Evolutionary conservation across 1,140 invertebrate genomes (phyloP).

Genomic region (Bombus consobrinus): DNA sequence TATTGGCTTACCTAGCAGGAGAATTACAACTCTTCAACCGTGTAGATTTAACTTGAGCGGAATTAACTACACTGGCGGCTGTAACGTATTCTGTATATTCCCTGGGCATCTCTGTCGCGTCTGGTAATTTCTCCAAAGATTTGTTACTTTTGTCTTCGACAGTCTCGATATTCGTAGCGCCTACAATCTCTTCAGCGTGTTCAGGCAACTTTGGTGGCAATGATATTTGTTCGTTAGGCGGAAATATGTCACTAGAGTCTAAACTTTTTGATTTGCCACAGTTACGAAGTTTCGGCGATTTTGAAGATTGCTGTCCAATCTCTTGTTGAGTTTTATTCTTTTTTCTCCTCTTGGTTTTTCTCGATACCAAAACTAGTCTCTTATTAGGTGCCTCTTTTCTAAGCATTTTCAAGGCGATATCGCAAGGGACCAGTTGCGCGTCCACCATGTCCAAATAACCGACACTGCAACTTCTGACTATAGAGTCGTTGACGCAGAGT

Average conservation of each 20-base stretch:
- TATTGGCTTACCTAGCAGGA: constrained; percentile 65
- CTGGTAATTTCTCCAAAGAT: constrained; percentile 25
- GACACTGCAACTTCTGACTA: constrained; percentile 92
- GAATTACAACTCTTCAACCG: constrained; percentile 61
- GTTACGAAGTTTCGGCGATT: constrained; percentile 86
- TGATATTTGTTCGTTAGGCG: constrained; percentile 78
- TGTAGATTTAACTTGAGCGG: constrained; percentile 18
- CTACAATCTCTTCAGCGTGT: constrained; percentile 75
- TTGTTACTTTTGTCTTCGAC: constrained; percentile 48
- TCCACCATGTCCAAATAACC: constrained; percentile 92
- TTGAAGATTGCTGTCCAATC: constrained; percentile 73
- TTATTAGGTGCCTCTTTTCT: constrained; percentile 89
- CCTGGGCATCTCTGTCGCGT: constrained; percentile 24
- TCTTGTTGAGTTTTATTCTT: constrained; percentile 75
- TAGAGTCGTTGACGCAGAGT: constrained; percentile 86
- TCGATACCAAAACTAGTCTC: constrained; percentile 88
- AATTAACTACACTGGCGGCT: neutral
- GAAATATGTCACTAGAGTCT: constrained; percentile 90
- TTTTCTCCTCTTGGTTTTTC: constrained; percentile 84
- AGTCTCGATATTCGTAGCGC: constrained; percentile 17
- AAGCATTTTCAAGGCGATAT: constrained; percentile 87
- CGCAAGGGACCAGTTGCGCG: constrained; percentile 87
- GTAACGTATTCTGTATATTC: constrained; percentile 35
- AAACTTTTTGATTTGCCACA: constrained; percentile 92
- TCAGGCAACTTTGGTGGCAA: constrained; percentile 75